These are phyloP conservation scores for Drosophila ficusphila DNA, from an alignment of 1,140 invertebrate species.

Conservation along the genomic window DNA sequence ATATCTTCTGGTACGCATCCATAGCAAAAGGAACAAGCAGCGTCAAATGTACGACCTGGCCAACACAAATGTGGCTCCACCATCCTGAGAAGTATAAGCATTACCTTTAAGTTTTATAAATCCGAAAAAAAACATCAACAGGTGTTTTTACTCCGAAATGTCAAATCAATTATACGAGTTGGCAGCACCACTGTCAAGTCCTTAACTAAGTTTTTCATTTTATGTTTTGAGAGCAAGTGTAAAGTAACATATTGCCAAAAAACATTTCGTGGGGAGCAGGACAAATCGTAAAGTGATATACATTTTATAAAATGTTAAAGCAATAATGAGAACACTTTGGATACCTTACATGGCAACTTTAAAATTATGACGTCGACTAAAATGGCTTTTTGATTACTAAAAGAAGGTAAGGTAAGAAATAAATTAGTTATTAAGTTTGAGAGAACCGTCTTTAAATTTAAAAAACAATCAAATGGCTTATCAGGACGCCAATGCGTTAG, in stretches of 20 bases:
- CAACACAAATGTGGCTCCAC: slow-evolving; percentile 39
- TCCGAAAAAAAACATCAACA: slow-evolving; percentile 15
- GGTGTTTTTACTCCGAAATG: slow-evolving; percentile 18
- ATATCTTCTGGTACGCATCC: slow-evolving; percentile 52
- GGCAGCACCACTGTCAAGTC: slow-evolving; percentile 19
- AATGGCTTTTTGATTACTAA: background rate
- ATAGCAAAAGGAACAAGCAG: slow-evolving; percentile 50
- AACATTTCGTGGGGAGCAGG: background rate
- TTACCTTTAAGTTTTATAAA: slow-evolving; percentile 8
- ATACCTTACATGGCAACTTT: too few species aligned
- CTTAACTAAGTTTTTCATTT: slow-evolving; percentile 3
- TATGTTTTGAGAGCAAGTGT: too few species aligned
- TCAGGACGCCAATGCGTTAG: slow-evolving; percentile 13
- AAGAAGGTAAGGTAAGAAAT: slow-evolving; percentile 4
- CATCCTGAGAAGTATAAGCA: slow-evolving; percentile 9
- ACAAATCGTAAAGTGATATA: background rate
- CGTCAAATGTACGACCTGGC: slow-evolving; percentile 61
- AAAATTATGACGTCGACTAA: too few species aligned
- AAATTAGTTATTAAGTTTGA: too few species aligned
- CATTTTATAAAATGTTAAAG: background rate
- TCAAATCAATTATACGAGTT: slow-evolving; percentile 20
- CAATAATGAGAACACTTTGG: background rate
- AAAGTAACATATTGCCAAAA: too few species aligned
- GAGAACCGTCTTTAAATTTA: background rate
- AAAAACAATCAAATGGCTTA: slow-evolving; percentile 9